Evolutionary conservation across 2,797 vertebrate species (phyloP).

Genomic region (Synaphobranchus kaupii): DNA sequence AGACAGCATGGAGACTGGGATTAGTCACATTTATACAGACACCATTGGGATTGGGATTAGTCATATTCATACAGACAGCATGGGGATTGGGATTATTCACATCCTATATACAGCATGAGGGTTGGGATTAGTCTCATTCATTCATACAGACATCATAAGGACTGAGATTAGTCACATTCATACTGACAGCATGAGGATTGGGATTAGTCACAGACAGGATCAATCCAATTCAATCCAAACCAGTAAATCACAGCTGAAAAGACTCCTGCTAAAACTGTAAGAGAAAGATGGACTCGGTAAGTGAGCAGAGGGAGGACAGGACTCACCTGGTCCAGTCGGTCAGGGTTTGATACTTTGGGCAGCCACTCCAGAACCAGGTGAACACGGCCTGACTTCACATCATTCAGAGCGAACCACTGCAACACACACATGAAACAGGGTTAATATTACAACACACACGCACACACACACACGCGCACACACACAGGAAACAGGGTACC

Average conservation of each 20-base stretch:
- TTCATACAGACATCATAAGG: neutral
- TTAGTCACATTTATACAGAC: too few species aligned
- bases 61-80: too few species aligned
- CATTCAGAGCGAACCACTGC: slow-evolving; percentile 86
- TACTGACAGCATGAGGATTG: neutral
- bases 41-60: too few species aligned
- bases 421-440: slow-evolving; percentile 20
- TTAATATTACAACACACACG: neutral
- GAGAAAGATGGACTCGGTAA: neutral
- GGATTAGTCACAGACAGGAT: neutral
- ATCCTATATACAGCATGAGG: neutral
- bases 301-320: slow-evolving; percentile 1
- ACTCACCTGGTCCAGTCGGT: slow-evolving; percentile 80
- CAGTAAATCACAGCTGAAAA: neutral
- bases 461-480: neutral
- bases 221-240: neutral
- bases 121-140: neutral
- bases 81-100: too few species aligned
- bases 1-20: neutral
- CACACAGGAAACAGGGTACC: neutral
- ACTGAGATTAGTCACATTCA: neutral
- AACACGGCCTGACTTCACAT: slow-evolving; percentile 85
- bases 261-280: neutral
- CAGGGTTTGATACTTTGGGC: slow-evolving; percentile 63
- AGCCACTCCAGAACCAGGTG: slow-evolving; percentile 86